phyloP scores from a whole-genome alignment of 2,797 vertebrate species.

The Myiotriccus ornatus region DNA sequence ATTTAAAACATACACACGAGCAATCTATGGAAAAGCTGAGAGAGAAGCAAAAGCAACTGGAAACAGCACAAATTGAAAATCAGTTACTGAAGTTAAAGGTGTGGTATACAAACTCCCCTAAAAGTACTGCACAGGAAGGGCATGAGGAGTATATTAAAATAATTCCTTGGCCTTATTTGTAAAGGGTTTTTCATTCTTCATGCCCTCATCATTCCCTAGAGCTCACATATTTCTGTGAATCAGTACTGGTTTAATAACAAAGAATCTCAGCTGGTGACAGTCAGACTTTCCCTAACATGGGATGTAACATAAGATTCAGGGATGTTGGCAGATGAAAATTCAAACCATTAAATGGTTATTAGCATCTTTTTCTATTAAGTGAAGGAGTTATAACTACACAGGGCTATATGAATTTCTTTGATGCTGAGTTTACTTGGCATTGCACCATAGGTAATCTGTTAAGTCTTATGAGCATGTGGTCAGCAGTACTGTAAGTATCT shows the following conservation, averaged over 20 bases:
- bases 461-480: not conserved
- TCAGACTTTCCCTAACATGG: not conserved
- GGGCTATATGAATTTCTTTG: not conserved
- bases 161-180: not conserved
- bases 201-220: not conserved
- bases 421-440: not conserved
- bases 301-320: not conserved
- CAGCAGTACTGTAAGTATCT: not conserved
- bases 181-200: not conserved
- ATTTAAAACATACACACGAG: conserved; percentile 80
- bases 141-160: not conserved
- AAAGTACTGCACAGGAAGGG: not conserved
- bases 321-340: not conserved
- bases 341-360: not conserved
- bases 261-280: not conserved
- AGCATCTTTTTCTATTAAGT: not conserved
- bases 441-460: not conserved
- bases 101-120: not conserved
- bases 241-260: not conserved
- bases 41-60: conserved; percentile 86
- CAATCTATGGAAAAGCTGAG: conserved; percentile 84
- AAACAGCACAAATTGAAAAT: conserved; percentile 85
- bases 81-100: conserved; percentile 88
- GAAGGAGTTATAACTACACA: not conserved
- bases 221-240: not conserved